Evolutionary conservation across 1,140 invertebrate species (phyloP), one percentile per base, ranked within the genome.

Genomic region (Anastrepha ludens): DNA sequence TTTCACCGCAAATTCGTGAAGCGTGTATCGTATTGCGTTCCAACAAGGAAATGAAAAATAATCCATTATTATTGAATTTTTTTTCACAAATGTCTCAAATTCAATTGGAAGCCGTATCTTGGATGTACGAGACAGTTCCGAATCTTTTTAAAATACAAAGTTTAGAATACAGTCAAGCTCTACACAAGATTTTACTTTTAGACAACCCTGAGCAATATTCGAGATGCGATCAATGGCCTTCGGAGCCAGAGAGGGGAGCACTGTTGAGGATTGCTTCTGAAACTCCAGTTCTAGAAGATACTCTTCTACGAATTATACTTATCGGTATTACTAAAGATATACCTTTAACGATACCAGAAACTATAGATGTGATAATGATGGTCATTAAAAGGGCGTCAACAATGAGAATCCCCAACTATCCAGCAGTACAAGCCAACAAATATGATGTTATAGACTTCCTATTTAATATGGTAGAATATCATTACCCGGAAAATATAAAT

Each of bases 201-300:
- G 98, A 99, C 92, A 95, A 95, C 88, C 94, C 96, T 1, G 98
- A 99, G 88, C 95, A 97, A 65, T 99, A 99, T 94, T 98, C 96
- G 90, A 98, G 97, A 91, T 95, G 97, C 88, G 98, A 99, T 93
- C 98, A 97, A 92, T 99, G 98, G 98, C 98, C 98, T 1, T 95
- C 97, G 6, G 98, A 99, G 92, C 95, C 95, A 41, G 98, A 99
- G 89, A 94, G 97, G 87, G 94, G 94, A 15, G 93, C 97, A 41
- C 96, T 98, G 88, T 95, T 98, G 90, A 94, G 98, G 81, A 93
- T 98, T 59, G 96, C 97, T 59, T 96, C 96, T 6, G 98, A 99
- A 94, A 96, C 98, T 15, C 98, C 98, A 3, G 94, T 99, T 29
- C 94, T 96, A 67, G 97, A 99, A 93, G 97, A 96, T 89, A 98